Conservation (phyloP, 2,797 vertebrate genomes). For the Peromyscus aztecus region DNA sequence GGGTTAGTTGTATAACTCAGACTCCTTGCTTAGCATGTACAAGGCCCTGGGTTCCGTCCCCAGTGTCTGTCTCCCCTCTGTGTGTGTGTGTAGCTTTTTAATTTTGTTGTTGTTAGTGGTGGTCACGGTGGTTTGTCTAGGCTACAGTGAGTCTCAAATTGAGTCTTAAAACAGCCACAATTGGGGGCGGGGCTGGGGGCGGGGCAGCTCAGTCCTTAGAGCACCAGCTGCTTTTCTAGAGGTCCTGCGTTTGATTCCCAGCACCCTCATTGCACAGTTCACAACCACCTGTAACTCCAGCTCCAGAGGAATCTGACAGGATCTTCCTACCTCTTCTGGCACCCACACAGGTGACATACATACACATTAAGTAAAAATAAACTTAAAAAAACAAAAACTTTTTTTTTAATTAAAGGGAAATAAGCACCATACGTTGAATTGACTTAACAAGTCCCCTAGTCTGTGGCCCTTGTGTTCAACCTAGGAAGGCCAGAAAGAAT, state of each 20-base stretch:
- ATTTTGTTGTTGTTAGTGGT: not conserved
- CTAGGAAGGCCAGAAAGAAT: slow-evolving; percentile 7
- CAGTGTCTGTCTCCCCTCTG: not conserved
- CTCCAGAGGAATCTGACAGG: not conserved
- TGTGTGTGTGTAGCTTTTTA: not conserved
- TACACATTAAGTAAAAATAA: not conserved
- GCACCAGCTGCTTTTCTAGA: not conserved
- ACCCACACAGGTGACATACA: not conserved
- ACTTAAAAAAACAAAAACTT: not conserved
- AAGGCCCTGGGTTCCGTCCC: not conserved
- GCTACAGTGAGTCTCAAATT: not conserved
- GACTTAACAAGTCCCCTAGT: not conserved
- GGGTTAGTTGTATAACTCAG: not conserved
- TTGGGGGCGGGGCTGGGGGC: not conserved
- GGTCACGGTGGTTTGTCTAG: not conserved
- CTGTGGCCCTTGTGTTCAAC: not conserved
- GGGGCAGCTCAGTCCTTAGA: not conserved
- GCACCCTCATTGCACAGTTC: not conserved
- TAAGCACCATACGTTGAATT: not conserved
- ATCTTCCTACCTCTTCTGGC: not conserved
- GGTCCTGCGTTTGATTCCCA: not conserved
- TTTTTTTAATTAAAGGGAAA: slow-evolving; percentile 32
- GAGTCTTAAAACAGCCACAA: not conserved
- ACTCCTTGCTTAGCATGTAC: not conserved
- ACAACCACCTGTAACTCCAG: not conserved